Percentiles rank a stretch among this genome's conserved stretches.
Evolutionary conservation across 2,797 vertebrate species (phyloP).

Genomic region (Falco naumanni): DNA sequence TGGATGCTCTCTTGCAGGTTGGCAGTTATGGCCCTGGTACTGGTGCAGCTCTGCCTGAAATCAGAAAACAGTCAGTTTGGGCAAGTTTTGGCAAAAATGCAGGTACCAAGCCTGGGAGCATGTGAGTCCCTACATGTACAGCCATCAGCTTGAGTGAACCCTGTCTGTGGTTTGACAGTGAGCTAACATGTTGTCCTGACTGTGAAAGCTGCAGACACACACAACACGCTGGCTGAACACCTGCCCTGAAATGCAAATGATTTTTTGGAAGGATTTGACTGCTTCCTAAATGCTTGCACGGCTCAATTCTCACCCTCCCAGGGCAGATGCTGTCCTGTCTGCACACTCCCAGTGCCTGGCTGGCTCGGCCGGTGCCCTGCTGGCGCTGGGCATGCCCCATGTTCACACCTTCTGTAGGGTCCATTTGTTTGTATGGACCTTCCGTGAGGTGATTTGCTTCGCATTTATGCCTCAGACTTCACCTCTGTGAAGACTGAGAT

Average conservation of each 20-base stretch:
- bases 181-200: no score
- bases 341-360: neutral
- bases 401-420: neutral
- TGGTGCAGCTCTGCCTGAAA: neutral
- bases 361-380: neutral
- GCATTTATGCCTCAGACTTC: neutral
- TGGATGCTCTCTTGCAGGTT: neutral
- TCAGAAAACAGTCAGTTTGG: neutral
- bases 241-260: neutral
- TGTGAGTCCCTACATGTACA: neutral
- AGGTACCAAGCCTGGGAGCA: neutral
- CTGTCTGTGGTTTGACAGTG: neutral
- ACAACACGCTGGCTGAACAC: neutral
- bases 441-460: neutral
- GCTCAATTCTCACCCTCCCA: neutral
- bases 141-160: no score
- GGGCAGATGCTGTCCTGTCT: neutral
- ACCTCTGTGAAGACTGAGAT: neutral
- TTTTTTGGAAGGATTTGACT: neutral
- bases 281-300: neutral
- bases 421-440: neutral
- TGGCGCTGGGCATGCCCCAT: neutral
- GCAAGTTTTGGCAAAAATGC: neutral
- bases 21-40: neutral
- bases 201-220: neutral